Evolutionary conservation across 2,113 vertebrate genomes (phyloP), one percentile per base, ranked within the genome.

Genomic region (Takifugu bimaculatus): DNA sequence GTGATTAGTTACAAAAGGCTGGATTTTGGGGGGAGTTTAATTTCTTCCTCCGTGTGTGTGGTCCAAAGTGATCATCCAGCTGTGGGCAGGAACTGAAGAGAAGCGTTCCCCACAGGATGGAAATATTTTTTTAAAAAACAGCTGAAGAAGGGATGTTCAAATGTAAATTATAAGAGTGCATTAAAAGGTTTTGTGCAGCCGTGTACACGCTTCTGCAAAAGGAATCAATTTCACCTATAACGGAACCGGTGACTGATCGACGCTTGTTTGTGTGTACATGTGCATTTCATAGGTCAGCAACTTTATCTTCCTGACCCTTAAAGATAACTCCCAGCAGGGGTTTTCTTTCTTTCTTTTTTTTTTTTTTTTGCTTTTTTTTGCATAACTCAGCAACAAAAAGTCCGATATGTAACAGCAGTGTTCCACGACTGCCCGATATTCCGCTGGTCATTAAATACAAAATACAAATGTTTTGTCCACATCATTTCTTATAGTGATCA

Each of bases 271-370:
- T 75, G 65, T 74, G 60, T 54, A 60, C 44, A 64, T 74, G 52
- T 82, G 65, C 45, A 74, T 79, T 74, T 81, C 79, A 81, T 70
- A 77, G 80, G 78, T 85, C 81, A 60, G 5, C 20, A 14, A 26
- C 2, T 65, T 79, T 80, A 81, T 85, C 81, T 75, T 45, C 3
- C 35, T 50, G 6, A 74, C 28, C n/a, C 11, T 59, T 73, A 12
- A 60, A 75, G 75, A 82, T 80, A 20, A 20, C 72, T 63, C 13
- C 26, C 2, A 14, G 43, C 1, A 47, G 60, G 55, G 68, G 63
- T 66, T 77, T 68, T 67, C 20, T 43, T 60, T 75, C 68, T 63
- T 20, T 52, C 63, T 70, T n/a, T n/a, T n/a, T n/a, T n/a, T n/a
- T n/a, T n/a, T n/a, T n/a, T 60, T 42, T 65, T 64, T 77, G 80